Base-by-base conservation (phyloP, 1,140 invertebrate species). In the Pseudomyrmex dendroicus region DNA sequence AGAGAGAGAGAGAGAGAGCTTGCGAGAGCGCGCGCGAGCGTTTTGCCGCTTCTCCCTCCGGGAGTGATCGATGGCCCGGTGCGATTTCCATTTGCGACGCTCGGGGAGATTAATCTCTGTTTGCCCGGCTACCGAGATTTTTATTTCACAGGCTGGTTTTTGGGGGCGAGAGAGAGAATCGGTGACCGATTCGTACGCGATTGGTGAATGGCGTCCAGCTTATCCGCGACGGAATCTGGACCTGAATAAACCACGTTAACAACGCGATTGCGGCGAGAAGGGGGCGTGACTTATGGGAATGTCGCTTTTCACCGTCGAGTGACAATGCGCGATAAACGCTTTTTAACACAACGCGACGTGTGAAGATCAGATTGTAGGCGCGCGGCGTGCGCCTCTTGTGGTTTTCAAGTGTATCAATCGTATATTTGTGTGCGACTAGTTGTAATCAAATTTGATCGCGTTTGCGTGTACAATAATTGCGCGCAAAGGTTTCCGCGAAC, bases 21-120 rank as follows among this genome's bases (percentile, higher is more conserved):
- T 8, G 17, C 44, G 64, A 48, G 35, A 35, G 50, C 50, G 22
- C 15, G 72, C 64, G 52, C n/a, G 8, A 7, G 54, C 66, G 61
- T 59, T 85, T 85, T 68, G 63, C 56, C 56, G 15, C 56, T 10
- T 35, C 35, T 35, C 35, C 35, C 35, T 35, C 35, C 7, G 4
- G 35, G 48, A 2, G 48, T 52, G 74, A 85, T 84, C 57, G 64
- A 50, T 72, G 56, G 44, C 57, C 44, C 44, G 64, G 64, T 70
- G 17, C 76, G 66, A 80, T 80, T 80, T 80, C 76, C 76, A 80
- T 80, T 80, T 57, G 76, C 52, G 54, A 59, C 63, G 74, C 64
- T 25, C 63, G 20, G 44, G 64, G 17, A 80, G 76, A 80, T 80
- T 80, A 80, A 80, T 80, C 76, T 80, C 70, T 80, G 76, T 80